Conservation (phyloP, 2,113 vertebrate species). For the Platycercus adscitus region DNA sequence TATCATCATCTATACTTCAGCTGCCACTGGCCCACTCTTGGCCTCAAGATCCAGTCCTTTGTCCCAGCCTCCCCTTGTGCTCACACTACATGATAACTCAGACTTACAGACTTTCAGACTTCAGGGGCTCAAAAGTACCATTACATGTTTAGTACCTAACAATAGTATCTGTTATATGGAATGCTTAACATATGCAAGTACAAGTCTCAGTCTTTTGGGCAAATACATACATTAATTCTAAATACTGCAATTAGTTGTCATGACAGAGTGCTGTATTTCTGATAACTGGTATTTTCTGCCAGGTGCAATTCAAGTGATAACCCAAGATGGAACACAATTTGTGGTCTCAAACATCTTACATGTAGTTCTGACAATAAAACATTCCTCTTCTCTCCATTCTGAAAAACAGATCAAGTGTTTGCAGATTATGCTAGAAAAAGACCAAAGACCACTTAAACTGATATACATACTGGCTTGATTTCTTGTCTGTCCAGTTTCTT, state of each 20-base stretch:
- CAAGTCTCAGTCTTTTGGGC: neutral
- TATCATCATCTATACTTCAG: no score
- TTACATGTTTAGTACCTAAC: neutral
- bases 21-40: neutral
- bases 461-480: slow-evolving; percentile 89
- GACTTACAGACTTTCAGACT: neutral
- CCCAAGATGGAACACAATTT: neutral
- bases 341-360: neutral
- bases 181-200: neutral
- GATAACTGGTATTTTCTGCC: neutral
- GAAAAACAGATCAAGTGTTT: neutral
- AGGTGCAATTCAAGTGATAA: neutral
- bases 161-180: neutral
- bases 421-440: neutral
- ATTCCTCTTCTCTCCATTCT: neutral
- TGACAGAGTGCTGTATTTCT: neutral
- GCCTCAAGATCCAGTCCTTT: neutral
- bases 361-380: neutral
- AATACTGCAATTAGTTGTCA: neutral
- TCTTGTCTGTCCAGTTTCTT: slow-evolving; percentile 94
- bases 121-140: neutral
- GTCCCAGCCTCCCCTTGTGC: neutral
- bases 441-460: neutral
- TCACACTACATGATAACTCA: neutral
- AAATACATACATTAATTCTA: neutral